phyloP scores from a whole-genome alignment of 2,113 vertebrate genomes.

The Rhabdornis inornatus region DNA sequence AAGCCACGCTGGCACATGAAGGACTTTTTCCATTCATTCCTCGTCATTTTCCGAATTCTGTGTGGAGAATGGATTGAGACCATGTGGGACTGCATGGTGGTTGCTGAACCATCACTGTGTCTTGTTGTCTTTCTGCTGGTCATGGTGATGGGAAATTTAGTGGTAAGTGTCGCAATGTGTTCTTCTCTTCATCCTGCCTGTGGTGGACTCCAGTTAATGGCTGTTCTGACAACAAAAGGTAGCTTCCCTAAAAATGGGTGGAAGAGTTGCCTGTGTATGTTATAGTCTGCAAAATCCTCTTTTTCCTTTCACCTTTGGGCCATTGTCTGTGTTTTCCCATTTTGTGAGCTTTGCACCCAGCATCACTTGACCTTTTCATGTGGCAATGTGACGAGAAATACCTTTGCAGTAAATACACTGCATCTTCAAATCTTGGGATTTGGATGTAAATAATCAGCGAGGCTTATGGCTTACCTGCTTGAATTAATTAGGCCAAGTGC shows the following conservation, averaged over 20 bases:
- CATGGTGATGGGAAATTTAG: constrained; percentile 96
- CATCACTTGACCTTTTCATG: not conserved
- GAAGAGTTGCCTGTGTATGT: not conserved
- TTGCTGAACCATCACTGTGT: constrained; percentile 84
- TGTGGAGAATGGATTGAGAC: constrained; percentile 99
- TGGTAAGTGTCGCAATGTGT: constrained; percentile 79
- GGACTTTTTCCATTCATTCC: constrained; percentile 96
- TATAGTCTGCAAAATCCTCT: not conserved
- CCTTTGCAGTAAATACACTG: not conserved
- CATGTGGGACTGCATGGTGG: constrained; percentile 99
- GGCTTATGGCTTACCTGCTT: not conserved
- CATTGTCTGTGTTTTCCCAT: not conserved
- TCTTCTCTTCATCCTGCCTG: not conserved
- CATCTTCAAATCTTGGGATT: not conserved
- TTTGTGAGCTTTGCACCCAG: not conserved
- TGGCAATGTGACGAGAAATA: not conserved
- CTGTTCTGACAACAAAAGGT: not conserved
- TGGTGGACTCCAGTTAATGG: not conserved
- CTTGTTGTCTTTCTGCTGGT: constrained; percentile 93
- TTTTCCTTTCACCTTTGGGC: not conserved
- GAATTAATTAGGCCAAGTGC: not conserved
- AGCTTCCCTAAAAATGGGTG: not conserved
- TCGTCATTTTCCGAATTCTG: constrained; percentile 91
- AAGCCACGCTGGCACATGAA: constrained; percentile 92
- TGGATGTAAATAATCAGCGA: not conserved